These are phyloP conservation scores for Vulpes lagopus DNA, from an alignment of 2,113 vertebrate species.

Conservation along the genomic window DNA sequence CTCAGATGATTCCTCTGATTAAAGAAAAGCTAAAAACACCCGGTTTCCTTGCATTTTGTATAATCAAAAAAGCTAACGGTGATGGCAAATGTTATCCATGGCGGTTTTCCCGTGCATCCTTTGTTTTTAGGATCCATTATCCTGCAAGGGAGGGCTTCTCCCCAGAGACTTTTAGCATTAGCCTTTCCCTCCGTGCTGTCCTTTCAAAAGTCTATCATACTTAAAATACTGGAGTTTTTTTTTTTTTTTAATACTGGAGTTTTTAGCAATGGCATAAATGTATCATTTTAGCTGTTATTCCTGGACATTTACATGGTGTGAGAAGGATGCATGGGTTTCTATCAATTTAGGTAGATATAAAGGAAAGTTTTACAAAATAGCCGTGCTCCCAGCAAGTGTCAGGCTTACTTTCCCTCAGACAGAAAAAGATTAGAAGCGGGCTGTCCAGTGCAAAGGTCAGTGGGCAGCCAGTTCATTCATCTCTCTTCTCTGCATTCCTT, in stretches of 20 bases:
- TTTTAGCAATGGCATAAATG: not conserved
- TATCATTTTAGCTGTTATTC: not conserved
- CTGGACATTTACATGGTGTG: not conserved
- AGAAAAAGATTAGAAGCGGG: not conserved
- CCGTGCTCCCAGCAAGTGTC: not conserved
- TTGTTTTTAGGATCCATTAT: not conserved
- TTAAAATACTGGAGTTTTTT: not conserved
- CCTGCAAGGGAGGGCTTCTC: not conserved
- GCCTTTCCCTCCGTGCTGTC: not conserved
- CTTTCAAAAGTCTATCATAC: not conserved
- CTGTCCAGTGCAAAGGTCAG: not conserved
- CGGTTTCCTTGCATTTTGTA: not conserved
- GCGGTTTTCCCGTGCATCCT: not conserved
- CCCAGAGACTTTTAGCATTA: not conserved
- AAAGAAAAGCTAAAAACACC: not conserved
- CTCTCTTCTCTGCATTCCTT: not conserved
- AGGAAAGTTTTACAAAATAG: not conserved
- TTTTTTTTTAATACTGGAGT: not conserved
- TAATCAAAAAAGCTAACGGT: not conserved
- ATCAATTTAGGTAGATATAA: not conserved
- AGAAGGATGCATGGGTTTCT: not conserved
- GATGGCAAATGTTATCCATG: not conserved
- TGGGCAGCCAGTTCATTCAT: not conserved
- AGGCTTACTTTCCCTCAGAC: not conserved
- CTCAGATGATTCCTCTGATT: conserved; percentile 11